Evolutionary conservation across 2,113 vertebrate genomes (phyloP), one percentile per base, ranked within the genome.

Genomic region (Pseudolaguvia tuberculata): DNA sequence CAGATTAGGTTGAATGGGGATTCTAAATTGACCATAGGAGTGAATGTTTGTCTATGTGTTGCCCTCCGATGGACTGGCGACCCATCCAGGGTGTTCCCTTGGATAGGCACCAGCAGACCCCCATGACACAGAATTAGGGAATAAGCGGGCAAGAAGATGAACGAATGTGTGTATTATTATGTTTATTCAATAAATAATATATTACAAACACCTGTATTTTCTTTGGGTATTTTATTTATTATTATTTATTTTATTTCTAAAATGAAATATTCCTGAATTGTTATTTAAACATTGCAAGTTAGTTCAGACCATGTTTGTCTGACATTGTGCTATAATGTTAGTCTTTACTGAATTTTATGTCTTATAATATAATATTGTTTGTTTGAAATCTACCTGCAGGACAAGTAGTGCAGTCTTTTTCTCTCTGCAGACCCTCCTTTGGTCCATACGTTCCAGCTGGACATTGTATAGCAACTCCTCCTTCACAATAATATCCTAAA

Each of bases 401-500:
- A 80, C 83, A 92, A 0, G 83, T 87, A 61, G 86, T 84, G 71
- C 89, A 91, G 81, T 90, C 88, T 52, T 75, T 90, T 76, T 85
- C 72, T 63, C 81, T 81, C 59, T 79, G 83, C 29, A 82, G 31
- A 63, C 86, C 89, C 69, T 91, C 88, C 79, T 82, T 87, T 31
- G 83, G 51, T 29, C 90, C 87, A 74, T 90, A 95, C 39, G 78
- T 94, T 73, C 93, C 91, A 50, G 88, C 86, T 58, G 89, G 92
- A 84, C 94, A 94, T 0, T 84, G 88, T 6, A 84, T 45, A 57
- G 79, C 78, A 1, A 81, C 69, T 53, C 88, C 87, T 65, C 83
- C 85, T 20, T 85, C 77, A 72, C 90, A 93, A 83, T 92, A 93
- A 82, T 91, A 83, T 76, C 92, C 94, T 94, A 23, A 76, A 18